phyloP scores from a whole-genome alignment of 1,140 invertebrate species.

The Ostrea edulis region DNA sequence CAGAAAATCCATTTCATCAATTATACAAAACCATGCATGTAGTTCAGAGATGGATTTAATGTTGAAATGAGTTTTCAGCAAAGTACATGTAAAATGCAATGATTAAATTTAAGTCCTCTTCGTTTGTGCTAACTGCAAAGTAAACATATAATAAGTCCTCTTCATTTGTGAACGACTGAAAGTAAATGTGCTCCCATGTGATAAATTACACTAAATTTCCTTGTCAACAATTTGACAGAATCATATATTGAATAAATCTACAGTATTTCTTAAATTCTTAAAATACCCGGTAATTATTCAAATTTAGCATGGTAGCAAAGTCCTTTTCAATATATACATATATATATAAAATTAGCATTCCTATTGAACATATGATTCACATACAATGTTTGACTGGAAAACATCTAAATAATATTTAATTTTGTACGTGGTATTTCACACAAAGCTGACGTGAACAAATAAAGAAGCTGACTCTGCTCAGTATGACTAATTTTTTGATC shows the following conservation, averaged over 20 bases:
- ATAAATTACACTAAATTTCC: not conserved
- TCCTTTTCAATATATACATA: not conserved
- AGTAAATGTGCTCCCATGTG: not conserved
- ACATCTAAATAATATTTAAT: not conserved
- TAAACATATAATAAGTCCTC: too few relatives aligned
- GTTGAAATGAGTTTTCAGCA: not conserved
- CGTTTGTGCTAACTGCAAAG: not conserved
- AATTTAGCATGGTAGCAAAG: too few relatives aligned
- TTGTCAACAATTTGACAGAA: not conserved
- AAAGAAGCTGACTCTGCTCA: not conserved
- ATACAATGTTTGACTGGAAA: not conserved
- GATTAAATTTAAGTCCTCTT: not conserved
- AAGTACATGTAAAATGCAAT: not conserved
- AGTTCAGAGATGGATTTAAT: not conserved
- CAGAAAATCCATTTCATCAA: not conserved
- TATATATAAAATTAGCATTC: conserved; percentile 4
- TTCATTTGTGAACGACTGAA: not conserved
- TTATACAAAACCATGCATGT: not conserved
- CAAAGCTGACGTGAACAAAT: conserved; percentile 15
- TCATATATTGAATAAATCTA: too few relatives aligned
- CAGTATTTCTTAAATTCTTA: too few relatives aligned
- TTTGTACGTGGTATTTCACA: conserved; percentile 11
- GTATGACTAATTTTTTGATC: not conserved
- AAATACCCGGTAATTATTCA: too few relatives aligned
- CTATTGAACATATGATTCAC: not conserved